These are phyloP conservation scores for Pachyramphus minor DNA, from an alignment of 2,113 vertebrate genomes.

Conservation along the genomic window DNA sequence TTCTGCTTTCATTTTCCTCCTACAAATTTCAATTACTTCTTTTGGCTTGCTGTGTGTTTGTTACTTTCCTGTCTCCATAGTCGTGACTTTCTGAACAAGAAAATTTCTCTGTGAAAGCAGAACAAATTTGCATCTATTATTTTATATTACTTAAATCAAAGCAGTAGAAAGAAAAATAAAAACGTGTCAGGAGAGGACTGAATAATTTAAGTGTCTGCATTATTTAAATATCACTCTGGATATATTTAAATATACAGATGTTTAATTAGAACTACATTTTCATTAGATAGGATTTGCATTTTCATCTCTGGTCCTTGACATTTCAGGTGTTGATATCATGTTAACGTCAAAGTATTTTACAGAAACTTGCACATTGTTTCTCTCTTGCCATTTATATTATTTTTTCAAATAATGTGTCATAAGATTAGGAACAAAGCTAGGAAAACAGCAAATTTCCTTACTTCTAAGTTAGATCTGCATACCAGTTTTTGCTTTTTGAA, in stretches of 20 bases:
- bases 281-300: not conserved
- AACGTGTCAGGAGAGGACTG: not conserved
- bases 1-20: not conserved
- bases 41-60: not conserved
- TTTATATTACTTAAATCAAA: not conserved
- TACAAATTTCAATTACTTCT: not conserved
- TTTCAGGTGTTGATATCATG: not conserved
- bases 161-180: not conserved
- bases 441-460: not conserved
- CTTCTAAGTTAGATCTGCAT: not conserved
- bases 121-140: not conserved
- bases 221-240: not conserved
- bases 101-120: not conserved
- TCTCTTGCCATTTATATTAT: not conserved
- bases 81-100: fast-evolving
- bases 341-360: not conserved
- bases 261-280: not conserved
- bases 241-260: not conserved
- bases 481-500: not conserved
- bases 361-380: not conserved
- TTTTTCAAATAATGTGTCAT: not conserved
- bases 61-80: not conserved
- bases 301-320: not conserved
- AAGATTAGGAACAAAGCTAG: not conserved
- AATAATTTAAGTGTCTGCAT: not conserved